Evolutionary conservation across 2,888 invertebrate species (phyloP), one percentile per base, ranked within the genome.

Genomic region (Acronicta alni): DNA sequence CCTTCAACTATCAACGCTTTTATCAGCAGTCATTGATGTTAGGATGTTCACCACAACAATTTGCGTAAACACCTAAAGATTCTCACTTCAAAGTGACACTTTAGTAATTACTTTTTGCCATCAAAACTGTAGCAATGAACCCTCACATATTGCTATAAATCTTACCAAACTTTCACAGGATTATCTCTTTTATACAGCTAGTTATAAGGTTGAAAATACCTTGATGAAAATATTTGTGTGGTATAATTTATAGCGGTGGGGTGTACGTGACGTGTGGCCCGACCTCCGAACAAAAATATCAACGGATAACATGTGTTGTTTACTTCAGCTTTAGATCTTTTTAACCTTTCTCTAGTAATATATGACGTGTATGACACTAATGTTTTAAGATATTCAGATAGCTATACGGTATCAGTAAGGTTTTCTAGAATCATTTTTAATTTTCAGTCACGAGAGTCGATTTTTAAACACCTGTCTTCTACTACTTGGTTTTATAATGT

Each of bases 221-320:
- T 15, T 46, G 18, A 16, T 17, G 41, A 17, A 23, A 45, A 10
- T 14, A 30, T n/a, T 35, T 14, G 47, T 45, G 12, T 54, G 18
- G 53, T 54, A 45, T 65, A 65, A 65, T 70, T 57, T 64, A 71
- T 77, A 3, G 66, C 42, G 44, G 47, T 38, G 32, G 51, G 47
- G 57, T 60, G 55, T 67, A 64, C 67, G 77, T 77, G 75, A 73
- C 74, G 62, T 37, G 37, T 18, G 20, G 56, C 41, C 47, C 57
- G 77, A 41, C 62, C 75, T 64, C 67, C 52, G 42, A 37, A 61
- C 66, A 52, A 48, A 73, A 73, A 74, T 74, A 77, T 62, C 61
- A 53, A 37, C 47, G 43, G 51, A 67, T 59, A 70, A 74, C 71
- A 70, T 56, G 54, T 77, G 77, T 71, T 75, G 75, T 75, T 75